phyloP scores from a whole-genome alignment of 2,888 invertebrate species.

The Drosophila longiperda region DNA sequence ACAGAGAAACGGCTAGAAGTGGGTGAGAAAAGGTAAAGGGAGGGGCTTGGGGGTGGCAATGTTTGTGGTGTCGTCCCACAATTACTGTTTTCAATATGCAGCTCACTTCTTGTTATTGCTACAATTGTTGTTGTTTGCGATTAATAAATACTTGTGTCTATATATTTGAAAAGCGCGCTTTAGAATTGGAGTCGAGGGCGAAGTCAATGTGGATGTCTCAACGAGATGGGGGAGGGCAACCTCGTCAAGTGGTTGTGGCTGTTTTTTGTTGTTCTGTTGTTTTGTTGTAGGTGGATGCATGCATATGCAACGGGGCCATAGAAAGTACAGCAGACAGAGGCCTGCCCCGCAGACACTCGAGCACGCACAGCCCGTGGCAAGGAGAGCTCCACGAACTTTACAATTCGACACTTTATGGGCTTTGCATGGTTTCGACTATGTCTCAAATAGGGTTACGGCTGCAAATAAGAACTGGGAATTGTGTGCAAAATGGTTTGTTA shows the following conservation, averaged over 20 bases:
- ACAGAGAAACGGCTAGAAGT: slow-evolving; percentile 44
- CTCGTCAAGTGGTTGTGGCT: slow-evolving; percentile 52
- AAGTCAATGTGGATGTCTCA: slow-evolving; percentile 31
- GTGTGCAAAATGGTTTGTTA: slow-evolving; percentile 26
- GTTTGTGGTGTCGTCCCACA: slow-evolving; percentile 33
- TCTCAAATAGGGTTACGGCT: not conserved
- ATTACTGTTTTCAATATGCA: slow-evolving; percentile 45
- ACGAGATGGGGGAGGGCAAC: slow-evolving; percentile 29
- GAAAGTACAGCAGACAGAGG: slow-evolving; percentile 61
- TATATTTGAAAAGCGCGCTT: slow-evolving; percentile 68
- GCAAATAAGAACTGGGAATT: slow-evolving; percentile 34
- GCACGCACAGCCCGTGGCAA: slow-evolving; percentile 52
- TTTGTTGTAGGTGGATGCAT: slow-evolving; percentile 46
- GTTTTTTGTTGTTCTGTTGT: slow-evolving; percentile 41
- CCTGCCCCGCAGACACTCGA: slow-evolving; percentile 42
- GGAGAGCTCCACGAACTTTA: slow-evolving; percentile 41
- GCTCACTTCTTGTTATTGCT: slow-evolving; percentile 37
- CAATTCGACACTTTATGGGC: slow-evolving; percentile 48
- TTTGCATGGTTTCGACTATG: slow-evolving; percentile 3
- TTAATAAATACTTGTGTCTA: slow-evolving; percentile 73
- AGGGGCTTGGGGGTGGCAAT: not conserved
- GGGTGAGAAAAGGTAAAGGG: slow-evolving; percentile 11
- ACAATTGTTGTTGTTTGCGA: slow-evolving; percentile 46
- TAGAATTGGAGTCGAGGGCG: slow-evolving; percentile 56
- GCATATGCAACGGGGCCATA: slow-evolving; percentile 74